Evolutionary conservation across 1,140 invertebrate genomes (phyloP).

Genomic region (Drosophila tsacasi): DNA sequence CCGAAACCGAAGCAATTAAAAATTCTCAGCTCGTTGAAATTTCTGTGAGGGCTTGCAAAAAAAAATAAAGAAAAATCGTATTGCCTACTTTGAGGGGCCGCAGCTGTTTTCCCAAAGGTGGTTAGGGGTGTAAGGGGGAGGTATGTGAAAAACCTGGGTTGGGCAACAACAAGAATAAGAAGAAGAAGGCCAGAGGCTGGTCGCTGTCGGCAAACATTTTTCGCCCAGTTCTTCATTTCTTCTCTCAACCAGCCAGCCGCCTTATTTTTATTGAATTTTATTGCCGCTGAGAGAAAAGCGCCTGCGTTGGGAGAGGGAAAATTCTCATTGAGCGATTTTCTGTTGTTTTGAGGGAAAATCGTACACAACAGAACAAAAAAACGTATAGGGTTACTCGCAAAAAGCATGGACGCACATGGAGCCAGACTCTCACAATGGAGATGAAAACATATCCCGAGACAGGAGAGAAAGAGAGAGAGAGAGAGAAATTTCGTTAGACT

Average conservation of each 20-base stretch:
- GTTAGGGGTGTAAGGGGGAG: not conserved
- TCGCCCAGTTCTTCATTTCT: not conserved
- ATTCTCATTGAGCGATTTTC: slow-evolving; percentile 16
- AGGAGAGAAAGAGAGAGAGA: not conserved
- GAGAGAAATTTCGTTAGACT: not conserved
- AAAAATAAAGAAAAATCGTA: slow-evolving; percentile 11
- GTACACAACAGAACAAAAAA: not conserved
- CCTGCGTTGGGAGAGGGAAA: slow-evolving; percentile 39
- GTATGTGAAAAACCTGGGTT: slow-evolving; percentile 11
- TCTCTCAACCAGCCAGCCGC: slow-evolving; percentile 5
- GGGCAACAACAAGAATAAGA: slow-evolving; percentile 1
- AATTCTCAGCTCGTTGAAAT: slow-evolving; percentile 41
- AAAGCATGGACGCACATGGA: slow-evolving; percentile 2
- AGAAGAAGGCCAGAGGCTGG: slow-evolving; percentile 43
- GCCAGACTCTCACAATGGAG: not conserved
- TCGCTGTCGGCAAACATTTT: slow-evolving; percentile 68
- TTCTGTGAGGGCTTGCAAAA: slow-evolving; percentile 7
- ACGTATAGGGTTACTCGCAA: not conserved
- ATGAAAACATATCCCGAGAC: not conserved
- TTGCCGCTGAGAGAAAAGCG: slow-evolving; percentile 45
- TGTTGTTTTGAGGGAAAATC: slow-evolving; percentile 9
- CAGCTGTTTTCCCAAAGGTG: slow-evolving; percentile 44
- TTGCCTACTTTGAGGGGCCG: slow-evolving; percentile 65
- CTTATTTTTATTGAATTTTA: slow-evolving; percentile 76
- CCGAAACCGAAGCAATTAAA: slow-evolving; percentile 49